Base-by-base conservation (phyloP, 2,113 vertebrate species). In the Phalacrocorax pelagicus region DNA sequence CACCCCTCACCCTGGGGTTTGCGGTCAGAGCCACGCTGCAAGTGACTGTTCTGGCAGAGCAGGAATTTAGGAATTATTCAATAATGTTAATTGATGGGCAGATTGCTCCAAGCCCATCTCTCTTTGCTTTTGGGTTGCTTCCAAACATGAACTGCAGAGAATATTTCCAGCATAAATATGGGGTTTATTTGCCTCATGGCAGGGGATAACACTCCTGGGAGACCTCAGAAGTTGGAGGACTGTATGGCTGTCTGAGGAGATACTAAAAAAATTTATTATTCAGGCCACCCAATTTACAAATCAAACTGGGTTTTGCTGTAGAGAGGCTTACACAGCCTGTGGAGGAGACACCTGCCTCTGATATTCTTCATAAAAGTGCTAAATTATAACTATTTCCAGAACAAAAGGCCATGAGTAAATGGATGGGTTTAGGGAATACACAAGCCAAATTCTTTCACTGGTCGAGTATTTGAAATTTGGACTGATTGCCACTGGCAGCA, bases 21-120 rank as follows among this genome's bases (percentile, higher is more conserved):
- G 77, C 3, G 30, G 30, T 36, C 65, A 91, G 77, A 93, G 19
- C 23, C 19, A 17, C 3, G 6, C 22, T 81, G 57, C 42, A 57
- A 81, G 70, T 20, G 78, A 21, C 59, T 86, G 27, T 13, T 89
- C 65, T 66, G 42, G 61, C 46, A 92, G 69, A 92, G 15, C 61
- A 80, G 70, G 32, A 91, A 83, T 78, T 95, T 52, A 69, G 62
- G 84, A 94, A 90, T 93, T 81, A 65, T 42, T 85, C 62, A 87
- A 54, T 72, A 61, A 84, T 13, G 40, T 84, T 96, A 93, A 88
- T 62, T 85, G 93, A 79, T 62, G 52, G 40, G 44, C 70, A 82
- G 47, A 88, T 61, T 78, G 30, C 49, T 91, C 92, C 67, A 58
- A 92, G 36, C 22, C 2, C 19, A 27, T 93, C 71, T 90, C 81